Conservation (phyloP, 2,797 vertebrate species). For the Mormyrus proboscirostris region DNA sequence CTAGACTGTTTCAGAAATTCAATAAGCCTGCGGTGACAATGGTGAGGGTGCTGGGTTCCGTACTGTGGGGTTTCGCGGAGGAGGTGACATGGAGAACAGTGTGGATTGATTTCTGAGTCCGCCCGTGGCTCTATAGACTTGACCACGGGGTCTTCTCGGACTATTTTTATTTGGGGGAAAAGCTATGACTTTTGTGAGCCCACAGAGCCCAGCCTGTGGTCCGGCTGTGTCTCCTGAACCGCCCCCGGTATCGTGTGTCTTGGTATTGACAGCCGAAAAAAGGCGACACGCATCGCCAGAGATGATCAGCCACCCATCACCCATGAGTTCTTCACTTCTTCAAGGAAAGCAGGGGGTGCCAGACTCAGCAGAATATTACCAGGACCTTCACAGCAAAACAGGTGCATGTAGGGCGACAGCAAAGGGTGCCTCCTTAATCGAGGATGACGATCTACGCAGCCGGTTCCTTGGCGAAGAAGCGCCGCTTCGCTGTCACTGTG, state of each 20-base stretch:
- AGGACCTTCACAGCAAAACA: not conserved
- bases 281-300: not conserved
- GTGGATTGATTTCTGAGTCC: slow-evolving; percentile 44
- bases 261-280: not conserved
- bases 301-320: not conserved
- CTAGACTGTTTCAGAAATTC: slow-evolving; percentile 60
- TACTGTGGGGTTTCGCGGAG: slow-evolving; percentile 38
- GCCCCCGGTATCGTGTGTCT: not conserved
- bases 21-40: slow-evolving; percentile 56
- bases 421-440: not conserved
- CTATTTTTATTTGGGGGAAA: slow-evolving; percentile 14
- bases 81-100: slow-evolving; percentile 44
- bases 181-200: not conserved
- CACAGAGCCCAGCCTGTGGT: not conserved
- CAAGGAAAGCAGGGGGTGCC: not conserved
- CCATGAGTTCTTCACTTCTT: not conserved
- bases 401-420: not conserved
- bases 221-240: slow-evolving; percentile 29
- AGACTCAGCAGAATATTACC: not conserved
- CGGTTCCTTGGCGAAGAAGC: not conserved
- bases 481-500: not conserved
- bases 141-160: slow-evolving; percentile 27
- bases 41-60: slow-evolving; percentile 45
- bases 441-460: not conserved
- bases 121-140: slow-evolving; percentile 33